Conservation (phyloP, 2,888 invertebrate genomes). For the Camponotus fellah region DNA sequence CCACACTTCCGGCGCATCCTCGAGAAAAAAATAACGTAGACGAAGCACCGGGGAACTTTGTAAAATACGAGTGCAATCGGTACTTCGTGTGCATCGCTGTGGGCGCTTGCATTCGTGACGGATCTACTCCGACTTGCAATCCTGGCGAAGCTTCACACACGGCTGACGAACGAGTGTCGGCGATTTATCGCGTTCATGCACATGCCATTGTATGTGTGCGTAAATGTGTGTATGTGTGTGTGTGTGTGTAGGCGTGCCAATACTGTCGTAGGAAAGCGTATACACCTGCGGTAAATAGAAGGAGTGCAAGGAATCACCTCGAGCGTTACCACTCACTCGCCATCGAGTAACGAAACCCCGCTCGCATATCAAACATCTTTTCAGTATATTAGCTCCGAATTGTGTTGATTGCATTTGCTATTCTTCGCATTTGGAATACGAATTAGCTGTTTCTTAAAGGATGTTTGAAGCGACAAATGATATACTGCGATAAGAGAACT, state of each 20-base stretch:
- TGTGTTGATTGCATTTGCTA: constrained; percentile 4
- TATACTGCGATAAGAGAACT: background rate
- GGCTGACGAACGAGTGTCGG: constrained; percentile 50
- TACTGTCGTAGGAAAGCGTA: constrained; percentile 30
- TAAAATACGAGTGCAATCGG: constrained; percentile 62
- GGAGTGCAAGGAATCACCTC: constrained; percentile 58
- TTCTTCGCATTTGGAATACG: background rate
- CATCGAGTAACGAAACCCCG: constrained; percentile 18
- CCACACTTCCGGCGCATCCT: constrained; percentile 33
- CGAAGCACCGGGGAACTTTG: constrained; percentile 52
- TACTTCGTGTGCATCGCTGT: constrained; percentile 54
- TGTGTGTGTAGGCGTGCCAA: constrained; percentile 9
- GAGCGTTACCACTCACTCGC: constrained; percentile 23
- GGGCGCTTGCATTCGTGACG: constrained; percentile 58
- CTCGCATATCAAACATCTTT: constrained; percentile 6
- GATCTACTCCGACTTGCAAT: constrained; percentile 53
- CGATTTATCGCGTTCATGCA: constrained; percentile 63
- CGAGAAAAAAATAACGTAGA: constrained; percentile 57
- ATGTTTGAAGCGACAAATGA: background rate
- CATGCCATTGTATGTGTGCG: background rate
- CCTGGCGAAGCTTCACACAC: constrained; percentile 41
- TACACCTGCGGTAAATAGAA: constrained; percentile 57
- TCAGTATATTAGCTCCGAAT: background rate
- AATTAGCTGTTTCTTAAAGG: background rate
- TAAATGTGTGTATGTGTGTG: background rate